These are phyloP conservation scores for Uria aalge DNA, from an alignment of 2,113 vertebrate genomes.

Conservation along the genomic window DNA sequence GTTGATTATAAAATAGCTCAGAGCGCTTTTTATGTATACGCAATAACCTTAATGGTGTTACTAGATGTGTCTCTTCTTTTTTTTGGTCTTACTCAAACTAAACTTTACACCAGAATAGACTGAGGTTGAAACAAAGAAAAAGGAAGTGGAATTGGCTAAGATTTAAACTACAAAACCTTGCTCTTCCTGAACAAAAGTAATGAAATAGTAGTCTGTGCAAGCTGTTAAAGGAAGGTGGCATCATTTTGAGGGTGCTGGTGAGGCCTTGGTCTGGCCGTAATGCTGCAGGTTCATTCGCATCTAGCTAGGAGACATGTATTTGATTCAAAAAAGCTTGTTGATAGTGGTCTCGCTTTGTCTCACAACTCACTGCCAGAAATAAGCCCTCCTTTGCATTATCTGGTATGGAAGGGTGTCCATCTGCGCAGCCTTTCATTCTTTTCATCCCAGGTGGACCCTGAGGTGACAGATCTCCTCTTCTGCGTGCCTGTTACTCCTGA, in stretches of 20 bases:
- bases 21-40: not conserved
- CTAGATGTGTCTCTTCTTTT: not conserved
- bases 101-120: not conserved
- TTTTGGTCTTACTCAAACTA: not conserved
- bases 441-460: not conserved
- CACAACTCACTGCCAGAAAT: not conserved
- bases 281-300: not conserved
- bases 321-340: not conserved
- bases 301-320: not conserved
- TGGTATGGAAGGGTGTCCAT: not conserved
- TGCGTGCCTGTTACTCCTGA: not conserved
- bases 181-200: not conserved
- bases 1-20: not conserved
- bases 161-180: not conserved
- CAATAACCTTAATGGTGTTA: not conserved
- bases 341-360: not conserved
- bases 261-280: not conserved
- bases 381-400: not conserved
- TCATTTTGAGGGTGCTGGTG: not conserved
- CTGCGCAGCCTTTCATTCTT: rapidly evolving
- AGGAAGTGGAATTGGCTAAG: not conserved
- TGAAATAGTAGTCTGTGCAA: not conserved
- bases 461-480: not conserved
- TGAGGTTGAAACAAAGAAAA: not conserved
- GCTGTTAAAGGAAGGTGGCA: not conserved